phyloP scores from a whole-genome alignment of 1,140 invertebrate species.

The Zaprionus vittiger region DNA sequence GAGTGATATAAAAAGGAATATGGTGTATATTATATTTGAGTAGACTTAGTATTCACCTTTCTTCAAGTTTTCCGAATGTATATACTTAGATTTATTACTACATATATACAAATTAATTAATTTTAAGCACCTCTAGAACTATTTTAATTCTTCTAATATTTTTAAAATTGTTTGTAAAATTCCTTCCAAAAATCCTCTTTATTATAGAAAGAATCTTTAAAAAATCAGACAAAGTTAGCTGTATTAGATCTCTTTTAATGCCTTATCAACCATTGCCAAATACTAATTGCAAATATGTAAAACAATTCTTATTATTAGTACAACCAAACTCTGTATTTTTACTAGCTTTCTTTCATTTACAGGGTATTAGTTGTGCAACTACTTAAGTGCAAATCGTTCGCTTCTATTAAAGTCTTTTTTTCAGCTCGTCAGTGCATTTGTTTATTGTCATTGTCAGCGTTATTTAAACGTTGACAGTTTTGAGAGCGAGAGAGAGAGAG shows the following conservation, averaged over 20 bases:
- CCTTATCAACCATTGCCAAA: too few species aligned
- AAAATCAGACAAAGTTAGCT: too few species aligned
- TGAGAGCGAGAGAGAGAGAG: conserved; percentile 31
- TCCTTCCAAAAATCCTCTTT: too few species aligned
- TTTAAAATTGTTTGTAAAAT: too few species aligned
- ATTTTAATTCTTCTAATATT: too few species aligned
- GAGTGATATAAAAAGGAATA: neutral
- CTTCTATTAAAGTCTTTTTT: conserved; percentile 44
- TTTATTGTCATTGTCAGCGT: conserved; percentile 81
- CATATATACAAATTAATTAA: too few species aligned
- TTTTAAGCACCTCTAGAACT: too few species aligned
- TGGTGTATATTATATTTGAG: neutral
- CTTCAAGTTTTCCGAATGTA: neutral
- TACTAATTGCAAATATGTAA: too few species aligned
- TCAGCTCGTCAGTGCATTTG: conserved; percentile 63
- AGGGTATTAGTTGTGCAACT: neutral
- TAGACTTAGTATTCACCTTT: neutral
- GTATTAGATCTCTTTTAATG: too few species aligned
- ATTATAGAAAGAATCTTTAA: too few species aligned
- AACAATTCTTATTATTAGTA: too few species aligned
- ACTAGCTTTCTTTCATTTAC: neutral
- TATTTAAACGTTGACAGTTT: conserved; percentile 82
- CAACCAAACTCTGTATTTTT: neutral
- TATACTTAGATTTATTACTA: too few species aligned
- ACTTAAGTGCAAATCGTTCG: neutral